Percentiles rank a stretch among this genome's conserved stretches.
These are phyloP conservation scores for Oophaga pumilio DNA, from an alignment of 2,113 vertebrate species.

Conservation along the genomic window DNA sequence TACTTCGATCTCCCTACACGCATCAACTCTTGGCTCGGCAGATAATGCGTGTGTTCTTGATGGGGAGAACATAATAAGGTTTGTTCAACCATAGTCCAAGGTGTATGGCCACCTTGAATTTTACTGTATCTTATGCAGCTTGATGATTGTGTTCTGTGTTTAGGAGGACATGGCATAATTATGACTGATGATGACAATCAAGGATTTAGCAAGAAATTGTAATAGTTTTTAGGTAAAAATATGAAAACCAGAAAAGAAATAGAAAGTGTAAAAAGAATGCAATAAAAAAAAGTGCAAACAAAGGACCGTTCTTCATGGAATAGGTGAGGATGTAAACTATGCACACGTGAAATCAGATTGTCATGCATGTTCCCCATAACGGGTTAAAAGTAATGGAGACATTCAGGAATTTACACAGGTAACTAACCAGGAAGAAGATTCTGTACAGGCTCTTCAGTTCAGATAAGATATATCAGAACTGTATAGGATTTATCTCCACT, in stretches of 20 bases:
- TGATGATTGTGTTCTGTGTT: not conserved
- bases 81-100: too few species aligned
- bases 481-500: not conserved
- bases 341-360: slow-evolving; percentile 21
- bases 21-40: too few species aligned
- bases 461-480: too few species aligned
- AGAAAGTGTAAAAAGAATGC: not conserved
- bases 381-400: not conserved
- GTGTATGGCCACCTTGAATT: not conserved
- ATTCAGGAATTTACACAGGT: not conserved
- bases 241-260: not conserved
- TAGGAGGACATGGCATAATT: not conserved
- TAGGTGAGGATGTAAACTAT: not conserved
- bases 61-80: too few species aligned
- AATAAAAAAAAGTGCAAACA: not conserved
- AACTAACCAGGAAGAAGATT: not conserved
- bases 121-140: not conserved
- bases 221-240: not conserved
- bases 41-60: too few species aligned
- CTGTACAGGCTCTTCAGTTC: not conserved
- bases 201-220: not conserved
- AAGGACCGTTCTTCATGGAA: not conserved
- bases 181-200: not conserved
- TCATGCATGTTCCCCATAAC: slow-evolving; percentile 29
- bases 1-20: too few species aligned